Evolutionary conservation across 2,797 vertebrate genomes (phyloP).

Genomic region (Leptoclinus maculatus): DNA sequence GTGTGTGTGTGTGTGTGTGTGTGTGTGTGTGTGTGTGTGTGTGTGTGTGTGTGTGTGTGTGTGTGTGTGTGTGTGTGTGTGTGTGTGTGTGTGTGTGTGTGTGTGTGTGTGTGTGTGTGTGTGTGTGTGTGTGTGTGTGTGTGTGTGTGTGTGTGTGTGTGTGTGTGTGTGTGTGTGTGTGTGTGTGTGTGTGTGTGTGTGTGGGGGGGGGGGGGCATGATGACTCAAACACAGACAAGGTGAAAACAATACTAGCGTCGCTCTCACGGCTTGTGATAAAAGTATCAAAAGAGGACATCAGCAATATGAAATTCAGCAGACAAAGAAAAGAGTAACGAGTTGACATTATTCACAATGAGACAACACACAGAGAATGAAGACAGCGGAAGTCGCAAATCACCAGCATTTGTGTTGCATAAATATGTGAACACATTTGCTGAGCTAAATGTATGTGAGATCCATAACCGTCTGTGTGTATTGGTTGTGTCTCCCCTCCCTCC

Average conservation of each 20-base stretch:
- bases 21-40: no score
- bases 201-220: no score
- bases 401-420: background rate
- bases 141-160: no score
- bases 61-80: no score
- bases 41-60: no score
- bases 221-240: background rate
- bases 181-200: no score
- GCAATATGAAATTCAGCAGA: background rate
- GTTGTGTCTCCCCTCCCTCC: slow-evolving; percentile 6
- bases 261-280: background rate
- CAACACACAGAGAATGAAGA: background rate
- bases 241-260: background rate
- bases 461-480: background rate
- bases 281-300: background rate
- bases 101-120: no score
- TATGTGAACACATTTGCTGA: background rate
- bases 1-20: no score
- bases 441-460: background rate
- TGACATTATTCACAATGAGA: background rate
- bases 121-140: no score
- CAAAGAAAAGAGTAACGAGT: background rate
- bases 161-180: no score
- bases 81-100: no score
- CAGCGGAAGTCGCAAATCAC: background rate